Evolutionary conservation across 30 jellyfish, hydroid and myxozoan genomes (phyloP).

Genomic region (Clytia hemisphaerica): DNA sequence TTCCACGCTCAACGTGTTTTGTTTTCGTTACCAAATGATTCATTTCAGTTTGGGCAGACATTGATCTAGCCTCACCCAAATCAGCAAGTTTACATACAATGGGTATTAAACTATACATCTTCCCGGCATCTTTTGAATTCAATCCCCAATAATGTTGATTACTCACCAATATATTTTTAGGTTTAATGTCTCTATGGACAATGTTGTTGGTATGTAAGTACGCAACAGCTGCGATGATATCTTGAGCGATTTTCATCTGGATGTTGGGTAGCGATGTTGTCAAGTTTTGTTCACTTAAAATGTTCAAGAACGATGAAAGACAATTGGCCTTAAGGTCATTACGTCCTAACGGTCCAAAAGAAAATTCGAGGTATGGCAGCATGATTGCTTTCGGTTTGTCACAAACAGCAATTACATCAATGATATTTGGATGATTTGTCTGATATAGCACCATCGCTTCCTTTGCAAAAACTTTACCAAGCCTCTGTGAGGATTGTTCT

Average conservation of each 20-base stretch:
- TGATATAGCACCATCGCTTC: constrained; percentile 20
- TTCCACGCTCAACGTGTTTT: constrained; percentile 9
- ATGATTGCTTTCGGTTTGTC: constrained; percentile 26
- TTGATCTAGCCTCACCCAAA: constrained; percentile 30
- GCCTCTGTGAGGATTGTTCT: background rate
- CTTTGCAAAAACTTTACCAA: constrained; percentile 9
- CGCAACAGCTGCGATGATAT: constrained; percentile 8
- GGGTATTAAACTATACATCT: background rate
- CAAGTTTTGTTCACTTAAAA: constrained; percentile 10
- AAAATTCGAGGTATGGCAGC: constrained; percentile 28
- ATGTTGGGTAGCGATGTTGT: constrained; percentile 9
- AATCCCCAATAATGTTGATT: constrained; percentile 19
- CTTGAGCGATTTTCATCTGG: constrained; percentile 7
- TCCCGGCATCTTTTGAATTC: constrained; percentile 4
- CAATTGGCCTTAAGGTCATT: constrained; percentile 12
- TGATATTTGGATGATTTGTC: constrained; percentile 14
- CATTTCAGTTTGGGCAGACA: constrained; percentile 17
- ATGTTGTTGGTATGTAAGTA: constrained; percentile 7
- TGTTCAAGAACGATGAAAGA: constrained; percentile 10
- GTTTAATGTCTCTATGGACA: constrained; percentile 40
- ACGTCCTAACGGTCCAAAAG: constrained; percentile 28
- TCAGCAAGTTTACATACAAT: constrained; percentile 32
- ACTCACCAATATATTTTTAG: constrained; percentile 26
- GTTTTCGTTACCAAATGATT: constrained; percentile 8
- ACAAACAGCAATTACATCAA: constrained; percentile 8